Conservation (phyloP, 2,888 invertebrate species). For the Belgica antarctica region DNA sequence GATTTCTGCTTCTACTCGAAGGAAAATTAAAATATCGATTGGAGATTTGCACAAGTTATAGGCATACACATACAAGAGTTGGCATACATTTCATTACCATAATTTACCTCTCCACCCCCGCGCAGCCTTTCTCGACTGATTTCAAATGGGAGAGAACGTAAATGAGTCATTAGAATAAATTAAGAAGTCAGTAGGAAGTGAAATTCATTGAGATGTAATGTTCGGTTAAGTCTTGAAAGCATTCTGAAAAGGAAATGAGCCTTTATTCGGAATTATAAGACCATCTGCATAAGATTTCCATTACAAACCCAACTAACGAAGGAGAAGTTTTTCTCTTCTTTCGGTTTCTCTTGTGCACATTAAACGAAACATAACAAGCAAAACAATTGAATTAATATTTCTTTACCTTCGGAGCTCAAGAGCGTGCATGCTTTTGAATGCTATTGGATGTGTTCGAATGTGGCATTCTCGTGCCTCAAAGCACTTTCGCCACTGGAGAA, state of each 20-base stretch:
- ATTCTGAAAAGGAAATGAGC: background rate
- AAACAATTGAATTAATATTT: slow-evolving; percentile 5
- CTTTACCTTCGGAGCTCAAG: background rate
- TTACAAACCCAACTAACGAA: background rate
- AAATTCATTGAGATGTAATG: slow-evolving; percentile 9
- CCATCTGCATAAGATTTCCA: slow-evolving; percentile 24
- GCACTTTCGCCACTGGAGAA: background rate
- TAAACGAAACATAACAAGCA: background rate
- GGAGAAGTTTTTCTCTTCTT: slow-evolving; percentile 7
- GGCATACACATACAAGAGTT: background rate
- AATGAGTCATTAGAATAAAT: slow-evolving; percentile 40
- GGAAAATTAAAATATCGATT: slow-evolving; percentile 27
- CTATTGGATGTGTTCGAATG: background rate
- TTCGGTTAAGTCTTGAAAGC: background rate
- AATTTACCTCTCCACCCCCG: slow-evolving; percentile 12
- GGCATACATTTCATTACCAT: slow-evolving; percentile 8
- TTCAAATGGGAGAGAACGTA: slow-evolving; percentile 1
- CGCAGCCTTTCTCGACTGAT: too few relatives aligned
- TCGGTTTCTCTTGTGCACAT: background rate
- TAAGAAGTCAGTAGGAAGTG: background rate
- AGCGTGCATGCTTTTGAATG: background rate
- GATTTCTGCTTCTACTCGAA: too few relatives aligned
- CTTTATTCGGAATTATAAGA: slow-evolving; percentile 31
- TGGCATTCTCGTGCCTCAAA: background rate
- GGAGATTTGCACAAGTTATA: background rate